These are phyloP conservation scores for Cliona cf. orientalis DNA, from an alignment of 37 sponge, comb jelly and placozoan genomes.

Conservation along the genomic window DNA sequence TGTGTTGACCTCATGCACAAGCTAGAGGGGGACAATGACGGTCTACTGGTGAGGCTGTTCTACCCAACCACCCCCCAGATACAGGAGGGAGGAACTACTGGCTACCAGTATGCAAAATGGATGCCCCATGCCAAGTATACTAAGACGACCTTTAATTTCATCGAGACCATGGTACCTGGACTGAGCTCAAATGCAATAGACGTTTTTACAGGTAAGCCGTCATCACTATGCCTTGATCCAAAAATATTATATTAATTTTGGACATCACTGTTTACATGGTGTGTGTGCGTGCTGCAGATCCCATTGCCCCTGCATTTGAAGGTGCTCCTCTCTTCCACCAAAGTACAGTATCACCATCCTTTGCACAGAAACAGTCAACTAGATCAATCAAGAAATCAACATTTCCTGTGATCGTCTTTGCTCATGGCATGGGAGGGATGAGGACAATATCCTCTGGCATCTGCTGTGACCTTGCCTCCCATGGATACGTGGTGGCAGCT, in stretches of 20 bases:
- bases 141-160: too few species aligned
- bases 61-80: constrained; percentile 49
- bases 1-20: constrained; percentile 73
- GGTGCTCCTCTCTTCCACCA: constrained; percentile 45
- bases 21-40: constrained; percentile 15
- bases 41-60: constrained; percentile 62
- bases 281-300: too few species aligned
- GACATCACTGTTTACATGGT: too few species aligned
- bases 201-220: too few species aligned
- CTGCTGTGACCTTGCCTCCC: constrained; percentile 73
- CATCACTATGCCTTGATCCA: too few species aligned
- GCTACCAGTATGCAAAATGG: constrained; percentile 44
- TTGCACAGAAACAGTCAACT: background rate
- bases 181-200: too few species aligned
- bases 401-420: constrained; percentile 50
- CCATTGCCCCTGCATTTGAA: constrained; percentile 38
- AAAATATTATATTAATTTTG: too few species aligned
- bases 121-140: too few species aligned
- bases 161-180: too few species aligned
- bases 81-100: background rate
- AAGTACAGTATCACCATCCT: too few species aligned
- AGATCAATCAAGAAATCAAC: background rate
- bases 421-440: constrained; percentile 63
- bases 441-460: constrained; percentile 26
- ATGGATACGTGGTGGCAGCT: constrained; percentile 67